These are phyloP conservation scores for Oncorhynchus clarkii DNA, from an alignment of 2,113 vertebrate species.

Conservation along the genomic window DNA sequence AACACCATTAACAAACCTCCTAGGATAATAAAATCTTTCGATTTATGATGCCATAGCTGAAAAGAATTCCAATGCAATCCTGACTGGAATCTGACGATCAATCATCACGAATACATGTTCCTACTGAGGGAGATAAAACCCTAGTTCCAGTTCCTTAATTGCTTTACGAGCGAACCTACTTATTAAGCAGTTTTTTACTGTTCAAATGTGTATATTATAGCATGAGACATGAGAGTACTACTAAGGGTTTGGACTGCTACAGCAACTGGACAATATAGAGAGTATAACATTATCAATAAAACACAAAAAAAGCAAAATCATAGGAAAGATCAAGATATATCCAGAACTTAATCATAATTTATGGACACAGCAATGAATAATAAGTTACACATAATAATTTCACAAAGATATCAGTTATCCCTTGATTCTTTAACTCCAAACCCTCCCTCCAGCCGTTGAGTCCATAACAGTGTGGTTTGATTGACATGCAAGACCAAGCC, in stretches of 20 bases:
- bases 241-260: conserved; percentile 3
- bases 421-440: conserved; percentile 17
- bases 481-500: conserved; percentile 68
- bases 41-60: conserved; percentile 6
- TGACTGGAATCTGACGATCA: not conserved
- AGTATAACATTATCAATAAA: conserved; percentile 19
- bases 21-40: not conserved
- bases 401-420: conserved; percentile 46
- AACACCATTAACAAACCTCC: not conserved
- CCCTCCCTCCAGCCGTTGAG: conserved; percentile 35
- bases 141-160: not conserved
- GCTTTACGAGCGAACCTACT: not conserved
- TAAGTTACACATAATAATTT: conserved; percentile 49
- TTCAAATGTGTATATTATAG: conserved; percentile 32
- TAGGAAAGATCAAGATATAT: conserved; percentile 27
- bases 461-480: conserved; percentile 61
- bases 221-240: not conserved
- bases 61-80: not conserved
- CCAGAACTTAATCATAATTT: conserved; percentile 20
- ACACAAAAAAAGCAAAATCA: conserved; percentile 33
- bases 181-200: not conserved
- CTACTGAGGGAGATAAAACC: not conserved
- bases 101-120: conserved; percentile 34
- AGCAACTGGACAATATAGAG: conserved; percentile 16
- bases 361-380: conserved; percentile 35